A percentile compares a stretch with the other conserved stretches of the same genome.
Evolutionary conservation across 2,797 vertebrate species (phyloP).

Genomic region (Neosalanx taihuensis): DNA sequence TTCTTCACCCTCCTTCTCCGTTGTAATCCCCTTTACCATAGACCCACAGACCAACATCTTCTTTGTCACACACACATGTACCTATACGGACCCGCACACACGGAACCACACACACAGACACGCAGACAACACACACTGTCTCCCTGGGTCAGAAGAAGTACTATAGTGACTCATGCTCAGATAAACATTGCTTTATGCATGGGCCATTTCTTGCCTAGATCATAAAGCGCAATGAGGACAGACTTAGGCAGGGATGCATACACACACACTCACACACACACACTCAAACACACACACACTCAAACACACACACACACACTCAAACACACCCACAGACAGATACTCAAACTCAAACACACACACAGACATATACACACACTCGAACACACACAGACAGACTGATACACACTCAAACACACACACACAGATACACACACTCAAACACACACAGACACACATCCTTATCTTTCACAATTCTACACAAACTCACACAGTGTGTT

Average conservation of each 20-base stretch:
- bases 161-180: conserved; percentile 50
- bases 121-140: not conserved
- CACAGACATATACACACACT: too few species aligned
- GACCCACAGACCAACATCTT: not conserved
- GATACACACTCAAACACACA: conserved; percentile 18
- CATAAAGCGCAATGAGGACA: conserved; percentile 62
- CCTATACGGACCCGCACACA: conserved; percentile 11
- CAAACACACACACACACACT: not conserved
- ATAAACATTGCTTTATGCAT: conserved; percentile 55
- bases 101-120: not conserved
- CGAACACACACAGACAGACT: too few species aligned
- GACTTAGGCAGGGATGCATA: conserved; percentile 43
- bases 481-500: not conserved
- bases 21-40: too few species aligned
- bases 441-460: too few species aligned
- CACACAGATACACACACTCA: conserved; percentile 7
- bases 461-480: too few species aligned
- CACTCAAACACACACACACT: conserved; percentile 42
- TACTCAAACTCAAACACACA: conserved; percentile 10
- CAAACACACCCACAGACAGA: conserved; percentile 16
- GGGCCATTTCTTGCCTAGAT: conserved; percentile 56
- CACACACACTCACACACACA: conserved; percentile 21
- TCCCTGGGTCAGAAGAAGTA: conserved; percentile 48
- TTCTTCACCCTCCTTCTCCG: too few species aligned
- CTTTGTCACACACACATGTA: conserved; percentile 29